A percentile compares a stretch with the other conserved stretches of the same genome.
phyloP scores from a whole-genome alignment of 2,113 vertebrate genomes.

The Malaclemys terrapin region DNA sequence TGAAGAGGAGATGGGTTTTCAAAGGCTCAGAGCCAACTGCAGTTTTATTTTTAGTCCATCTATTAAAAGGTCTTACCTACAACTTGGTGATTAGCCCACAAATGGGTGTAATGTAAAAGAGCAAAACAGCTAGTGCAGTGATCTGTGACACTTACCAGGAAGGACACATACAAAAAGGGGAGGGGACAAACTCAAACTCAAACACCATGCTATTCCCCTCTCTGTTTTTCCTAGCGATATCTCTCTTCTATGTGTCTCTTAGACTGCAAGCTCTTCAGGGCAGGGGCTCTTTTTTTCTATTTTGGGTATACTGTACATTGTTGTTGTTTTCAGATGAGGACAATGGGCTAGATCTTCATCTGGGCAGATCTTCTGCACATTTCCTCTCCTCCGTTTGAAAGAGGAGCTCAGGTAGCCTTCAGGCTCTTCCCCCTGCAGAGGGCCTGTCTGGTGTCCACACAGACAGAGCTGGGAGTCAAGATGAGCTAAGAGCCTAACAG shows the following conservation, averaged over 20 bases:
- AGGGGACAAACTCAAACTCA: conserved; percentile 36
- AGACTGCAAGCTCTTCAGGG: neutral
- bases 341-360: neutral
- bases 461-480: neutral
- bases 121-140: conserved; percentile 73
- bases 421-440: neutral
- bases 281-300: neutral
- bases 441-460: neutral
- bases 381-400: fast-evolving
- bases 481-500: neutral
- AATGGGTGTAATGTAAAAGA: conserved; percentile 62
- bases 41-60: conserved; percentile 74
- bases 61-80: conserved; percentile 73
- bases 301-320: fast-evolving
- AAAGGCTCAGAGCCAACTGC: conserved; percentile 72
- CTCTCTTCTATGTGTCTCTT: neutral
- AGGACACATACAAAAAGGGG: conserved; percentile 68
- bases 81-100: conserved; percentile 54
- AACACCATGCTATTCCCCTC: neutral
- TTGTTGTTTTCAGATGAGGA: no score
- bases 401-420: fast-evolving
- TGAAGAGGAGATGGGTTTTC: conserved; percentile 61
- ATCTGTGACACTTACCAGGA: conserved; percentile 70
- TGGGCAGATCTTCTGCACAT: fast-evolving
- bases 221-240: neutral